Evolutionary conservation across 2,888 invertebrate genomes (phyloP), one percentile per base, ranked within the genome.

Genomic region (Athrips mouffetella): DNA sequence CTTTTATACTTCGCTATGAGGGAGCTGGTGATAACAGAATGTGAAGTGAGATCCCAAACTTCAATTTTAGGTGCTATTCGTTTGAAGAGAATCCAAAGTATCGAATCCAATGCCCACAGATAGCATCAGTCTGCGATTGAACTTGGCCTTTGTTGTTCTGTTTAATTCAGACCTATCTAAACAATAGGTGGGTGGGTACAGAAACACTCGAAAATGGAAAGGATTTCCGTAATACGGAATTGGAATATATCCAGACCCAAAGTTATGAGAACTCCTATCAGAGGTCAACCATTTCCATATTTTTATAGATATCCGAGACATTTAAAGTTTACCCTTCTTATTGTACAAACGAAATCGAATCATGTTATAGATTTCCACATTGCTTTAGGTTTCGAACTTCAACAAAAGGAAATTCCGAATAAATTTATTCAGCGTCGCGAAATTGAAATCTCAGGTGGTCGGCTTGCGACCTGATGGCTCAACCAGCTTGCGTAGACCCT

Each of bases 371-470:
- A 57, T 50, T 60, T 67, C 61, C 54, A 63, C 65, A 63, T 67
- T 64, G 63, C 64, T 63, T 68, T 65, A 67, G 64, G 63, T 65
- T 63, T 58, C 63, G 61, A 63, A 71, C 66, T 72, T 70, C 68
- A 72, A 75, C 69, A 74, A 76, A n/a, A 76, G 73, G 69, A 45
- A 50, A 75, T 80, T 75, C 75, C 65, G 76, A 76, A 82, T 79
- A 84, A 81, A 83, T 82, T 80, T 82, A 83, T 81, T 77, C 80
- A 73, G 71, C 76, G 75, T 71, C 73, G 73, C 76, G 70, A 85
- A 82, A 86, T 85, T 86, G 82, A 83, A 86, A 85, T 85, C 84
- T 84, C 86, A 85, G 83, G 84, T 85, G 85, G 80, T 74, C 75
- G 72, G 59, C 60, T 67, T 65, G 59, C 76, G 72, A 60, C 59